A percentile compares a stretch with the other conserved stretches of the same genome.
phyloP scores from a whole-genome alignment of 2,888 invertebrate species.

The Acleris holmiana region DNA sequence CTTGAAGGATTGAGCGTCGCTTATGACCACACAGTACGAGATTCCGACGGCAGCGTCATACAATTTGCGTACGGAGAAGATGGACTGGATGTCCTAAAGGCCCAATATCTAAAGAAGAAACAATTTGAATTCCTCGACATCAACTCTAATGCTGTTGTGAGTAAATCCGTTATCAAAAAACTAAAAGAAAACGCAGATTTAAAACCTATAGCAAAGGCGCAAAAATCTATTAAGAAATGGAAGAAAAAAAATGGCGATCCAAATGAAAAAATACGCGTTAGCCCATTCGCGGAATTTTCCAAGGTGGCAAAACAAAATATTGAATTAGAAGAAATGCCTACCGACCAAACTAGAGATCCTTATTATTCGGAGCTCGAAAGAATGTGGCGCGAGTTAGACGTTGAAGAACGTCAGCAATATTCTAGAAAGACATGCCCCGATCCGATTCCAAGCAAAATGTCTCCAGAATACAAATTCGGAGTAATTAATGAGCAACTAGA shows the following conservation, averaged over 20 bases:
- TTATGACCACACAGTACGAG: constrained; percentile 98
- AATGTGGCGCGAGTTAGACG: constrained; percentile 87
- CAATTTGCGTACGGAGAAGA: constrained; percentile 98
- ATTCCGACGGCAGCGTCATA: constrained; percentile 95
- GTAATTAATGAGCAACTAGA: constrained; percentile 93
- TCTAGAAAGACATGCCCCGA: constrained; percentile 87
- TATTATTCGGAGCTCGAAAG: constrained; percentile 85
- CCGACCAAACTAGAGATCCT: constrained; percentile 84
- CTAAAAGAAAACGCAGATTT: constrained; percentile 84
- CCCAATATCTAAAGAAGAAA: constrained; percentile 91
- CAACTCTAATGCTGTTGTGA: constrained; percentile 88
- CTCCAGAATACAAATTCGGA: constrained; percentile 91
- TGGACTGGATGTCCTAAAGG: constrained; percentile 94
- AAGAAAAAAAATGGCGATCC: constrained; percentile 80
- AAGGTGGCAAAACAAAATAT: constrained; percentile 76
- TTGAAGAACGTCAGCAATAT: constrained; percentile 84
- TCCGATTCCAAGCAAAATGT: constrained; percentile 88
- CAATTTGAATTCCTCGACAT: constrained; percentile 92
- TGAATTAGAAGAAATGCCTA: constrained; percentile 69
- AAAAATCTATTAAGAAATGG: constrained; percentile 87
- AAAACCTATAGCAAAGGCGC: constrained; percentile 79
- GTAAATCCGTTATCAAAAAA: constrained; percentile 81
- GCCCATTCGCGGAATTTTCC: constrained; percentile 86
- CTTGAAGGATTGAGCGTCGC: constrained; percentile 96
- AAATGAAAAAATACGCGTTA: constrained; percentile 71